Evolutionary conservation across 2,888 invertebrate genomes (phyloP).

Genomic region (Prionchulus punctatus): DNA sequence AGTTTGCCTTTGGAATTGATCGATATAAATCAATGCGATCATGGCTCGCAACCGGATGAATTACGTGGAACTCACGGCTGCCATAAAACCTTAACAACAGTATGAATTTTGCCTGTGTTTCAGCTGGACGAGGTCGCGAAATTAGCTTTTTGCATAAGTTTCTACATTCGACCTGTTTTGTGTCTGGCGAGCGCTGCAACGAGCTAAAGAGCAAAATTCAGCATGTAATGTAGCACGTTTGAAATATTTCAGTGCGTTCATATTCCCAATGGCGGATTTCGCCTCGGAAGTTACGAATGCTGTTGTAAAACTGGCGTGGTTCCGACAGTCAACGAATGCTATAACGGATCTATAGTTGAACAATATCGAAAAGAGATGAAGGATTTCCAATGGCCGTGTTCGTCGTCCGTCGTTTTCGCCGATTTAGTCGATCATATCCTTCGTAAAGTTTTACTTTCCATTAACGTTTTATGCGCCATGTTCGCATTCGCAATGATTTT

Average conservation of each 20-base stretch:
- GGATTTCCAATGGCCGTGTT: no score
- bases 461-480: constrained; percentile 17
- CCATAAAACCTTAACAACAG: no score
- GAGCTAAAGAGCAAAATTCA: neutral
- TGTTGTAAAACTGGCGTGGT: neutral
- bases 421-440: neutral
- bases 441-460: constrained; percentile 19
- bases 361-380: no score
- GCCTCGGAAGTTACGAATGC: constrained; percentile 1
- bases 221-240: neutral
- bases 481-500: constrained; percentile 21
- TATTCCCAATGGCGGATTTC: constrained; percentile 14
- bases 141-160: no score
- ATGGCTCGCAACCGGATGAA: neutral
- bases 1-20: neutral
- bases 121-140: no score
- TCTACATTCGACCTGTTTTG: neutral
- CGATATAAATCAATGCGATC: neutral
- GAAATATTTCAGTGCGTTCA: constrained; percentile 22
- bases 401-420: neutral
- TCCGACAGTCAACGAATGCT: neutral
- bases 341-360: neutral
- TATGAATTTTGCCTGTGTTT: no score
- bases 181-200: neutral
- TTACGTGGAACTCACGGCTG: neutral